Base-by-base conservation (phyloP, 2,888 invertebrate genomes). In the Danaus chrysippus region DNA sequence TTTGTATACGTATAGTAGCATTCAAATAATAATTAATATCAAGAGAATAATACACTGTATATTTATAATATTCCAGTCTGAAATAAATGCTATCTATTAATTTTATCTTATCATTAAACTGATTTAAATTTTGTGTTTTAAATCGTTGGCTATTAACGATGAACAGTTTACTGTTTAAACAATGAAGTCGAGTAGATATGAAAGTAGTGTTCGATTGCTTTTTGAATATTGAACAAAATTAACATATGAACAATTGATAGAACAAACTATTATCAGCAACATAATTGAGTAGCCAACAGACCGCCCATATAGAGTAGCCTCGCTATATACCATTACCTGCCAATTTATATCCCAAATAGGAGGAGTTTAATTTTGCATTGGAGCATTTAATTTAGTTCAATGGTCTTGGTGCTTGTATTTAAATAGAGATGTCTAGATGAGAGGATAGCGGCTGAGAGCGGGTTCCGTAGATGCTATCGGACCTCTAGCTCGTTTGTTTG, bases 351-450 rank as follows among this genome's bases (percentile, higher is more conserved):
- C 65, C 71, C 61, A 66, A 71, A 69, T 62, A 66, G 70, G 70
- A 63, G 63, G 66, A 60, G 63, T 65, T 68, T 69, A 71, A 68
- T 67, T 70, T 69, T 64, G 66, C 63, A 65, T 68, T 62, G 69
- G 65, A 72, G 70, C 71, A 73, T 78, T 78, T 78, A 79, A 76
- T 76, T 79, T 76, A 74, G 76, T 72, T 73, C 74, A 68, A 64
- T 66, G 60, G 61, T 67, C 64, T 66, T 62, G 63, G 59, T 68
- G 68, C 68, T 67, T 64, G 77, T 79, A 86, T 87, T 87, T 83
- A 85, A 87, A 87, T 87, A 79, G 87, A 89, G 87, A 86, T 82
- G 85, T 87, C 81, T 73, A 84, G 87, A 86, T 84, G 75, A 63
- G 53, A 68, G 78, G 89, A 89, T 87, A 86, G 74, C 69, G 66